These are phyloP conservation scores for Eristalis pertinax DNA, from an alignment of 2,888 invertebrate species.

Conservation along the genomic window DNA sequence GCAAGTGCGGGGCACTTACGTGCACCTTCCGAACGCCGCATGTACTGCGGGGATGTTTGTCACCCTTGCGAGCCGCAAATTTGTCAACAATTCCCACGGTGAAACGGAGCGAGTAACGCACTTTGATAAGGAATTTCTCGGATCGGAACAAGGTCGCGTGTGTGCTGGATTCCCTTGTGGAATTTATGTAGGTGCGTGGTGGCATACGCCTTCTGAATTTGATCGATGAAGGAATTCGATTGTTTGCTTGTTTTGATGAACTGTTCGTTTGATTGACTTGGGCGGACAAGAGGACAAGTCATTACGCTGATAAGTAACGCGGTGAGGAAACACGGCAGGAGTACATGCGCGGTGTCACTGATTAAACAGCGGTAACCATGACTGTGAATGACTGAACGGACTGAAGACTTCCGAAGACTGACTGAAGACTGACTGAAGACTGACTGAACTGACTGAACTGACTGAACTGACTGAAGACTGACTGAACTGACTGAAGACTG, in stretches of 20 bases:
- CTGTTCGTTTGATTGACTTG: not conserved
- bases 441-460: not conserved
- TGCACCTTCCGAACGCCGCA: not conserved
- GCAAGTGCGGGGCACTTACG: conserved; percentile 31
- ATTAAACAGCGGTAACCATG: not conserved
- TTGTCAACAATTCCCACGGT: conserved; percentile 42
- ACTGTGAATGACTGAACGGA: not conserved
- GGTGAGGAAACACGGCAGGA: conserved; percentile 4
- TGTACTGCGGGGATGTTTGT: not conserved
- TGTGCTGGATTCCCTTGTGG: not conserved
- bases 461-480: not conserved
- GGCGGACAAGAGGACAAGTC: not conserved
- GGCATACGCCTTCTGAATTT: not conserved
- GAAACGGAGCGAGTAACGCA: not conserved
- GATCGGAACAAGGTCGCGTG: not conserved
- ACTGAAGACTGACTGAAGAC: not conserved
- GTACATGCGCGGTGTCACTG: not conserved
- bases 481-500: not conserved
- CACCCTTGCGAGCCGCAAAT: not conserved
- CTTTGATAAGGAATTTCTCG: conserved; percentile 26
- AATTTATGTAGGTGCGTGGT: not conserved
- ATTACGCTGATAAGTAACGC: conserved; percentile 13
- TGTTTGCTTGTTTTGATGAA: conserved; percentile 18
- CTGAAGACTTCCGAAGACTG: not conserved
- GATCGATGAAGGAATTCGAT: conserved; percentile 39